Evolutionary conservation across 2,113 vertebrate genomes (phyloP), one percentile per base, ranked within the genome.

Genomic region (Mormoops blainvillei): DNA sequence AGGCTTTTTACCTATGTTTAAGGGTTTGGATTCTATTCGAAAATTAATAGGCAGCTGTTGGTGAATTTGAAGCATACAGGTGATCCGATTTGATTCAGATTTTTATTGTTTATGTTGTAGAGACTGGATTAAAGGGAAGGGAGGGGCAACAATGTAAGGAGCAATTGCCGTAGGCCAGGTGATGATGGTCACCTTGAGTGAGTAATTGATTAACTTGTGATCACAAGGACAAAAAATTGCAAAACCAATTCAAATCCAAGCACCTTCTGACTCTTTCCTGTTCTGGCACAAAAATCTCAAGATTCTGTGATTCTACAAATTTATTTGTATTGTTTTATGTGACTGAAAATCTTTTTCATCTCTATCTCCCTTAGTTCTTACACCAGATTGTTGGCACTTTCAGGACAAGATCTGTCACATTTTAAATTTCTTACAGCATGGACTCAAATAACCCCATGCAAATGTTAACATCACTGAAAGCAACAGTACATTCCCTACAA

Each of bases 171-270:
- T 82, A 67, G 33, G 24, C 4, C 22, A 38, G 20, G 20, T 81
- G 24, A 15, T 50, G 10, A 24, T 43, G 24, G 67, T 86, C 77
- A 58, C 89, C 61, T 95, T 67, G 67, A 92, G 9, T 19, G 13
- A 77, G 41, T 88, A 93, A 87, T 36, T 96, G 76, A 77, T 87
- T 82, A 95, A 84, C 45, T 56, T 89, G 65, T 63, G 50, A 38
- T 52, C 50, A 31, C 16, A 16, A 15, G n/a, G 50, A 36, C 63
- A 76, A 50, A 58, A 78, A 94, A 43, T 65, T 52, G n/a, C 18
- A 58, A 48, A 31, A 13, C 31, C 19, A 54, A 1, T 86, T 86
- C 50, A 90, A 71, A 50, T 80, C 2, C 9, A 81, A 22, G 7
- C 65, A 48, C 41, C 38, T 85, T 81, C 15, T 85, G 45, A 91